Base-by-base conservation (phyloP, 2,113 vertebrate species). In the Terrapene triunguis region DNA sequence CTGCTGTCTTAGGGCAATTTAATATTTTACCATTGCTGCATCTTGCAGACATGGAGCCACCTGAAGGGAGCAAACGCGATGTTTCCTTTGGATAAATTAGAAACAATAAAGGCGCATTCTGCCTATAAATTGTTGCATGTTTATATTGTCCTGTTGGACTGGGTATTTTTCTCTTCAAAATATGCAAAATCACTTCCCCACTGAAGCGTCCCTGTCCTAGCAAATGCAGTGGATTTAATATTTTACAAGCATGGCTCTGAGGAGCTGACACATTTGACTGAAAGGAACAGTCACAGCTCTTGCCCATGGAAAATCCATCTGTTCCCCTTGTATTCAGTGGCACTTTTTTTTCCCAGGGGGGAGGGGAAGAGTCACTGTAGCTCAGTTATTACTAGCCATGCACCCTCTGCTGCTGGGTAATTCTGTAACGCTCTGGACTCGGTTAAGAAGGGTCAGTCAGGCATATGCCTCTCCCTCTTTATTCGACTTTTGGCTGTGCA, bases 271-370 rank as follows among this genome's bases (percentile, higher is more conserved):
- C 25, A 65, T 94, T 88, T 94, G 94, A 94, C 95, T 93, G 95
- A 94, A 96, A 91, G 94, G 65, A 94, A 92, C 95, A 62, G 81
- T 53, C 44, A 8, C 94, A 85, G 95, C 89, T 88, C 92, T 95
- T 96, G 96, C 95, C 96, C 95, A 94, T 96, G 94, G 97, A 96
- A 97, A 97, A 97, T 94, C 95, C 95, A 96, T 97, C 97, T 94
- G 95, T 96, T 97, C 96, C 94, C 94, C 93, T 79, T 86, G 92
- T 87, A 89, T 94, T 95, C 92, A 95, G 94, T 51, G 93, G 93
- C 57, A 92, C 3, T 44, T 53, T 92, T 93, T 93, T 95, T 94
- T 88, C 93, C 7, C 0, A 27, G 87, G 95, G 87, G 0, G 76
- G 92, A 57, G 42, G 55, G 88, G 57, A 29, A 85, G 84, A 65